Conservation (phyloP, 1,140 invertebrate genomes). For the Drosophila persimilis region DNA sequence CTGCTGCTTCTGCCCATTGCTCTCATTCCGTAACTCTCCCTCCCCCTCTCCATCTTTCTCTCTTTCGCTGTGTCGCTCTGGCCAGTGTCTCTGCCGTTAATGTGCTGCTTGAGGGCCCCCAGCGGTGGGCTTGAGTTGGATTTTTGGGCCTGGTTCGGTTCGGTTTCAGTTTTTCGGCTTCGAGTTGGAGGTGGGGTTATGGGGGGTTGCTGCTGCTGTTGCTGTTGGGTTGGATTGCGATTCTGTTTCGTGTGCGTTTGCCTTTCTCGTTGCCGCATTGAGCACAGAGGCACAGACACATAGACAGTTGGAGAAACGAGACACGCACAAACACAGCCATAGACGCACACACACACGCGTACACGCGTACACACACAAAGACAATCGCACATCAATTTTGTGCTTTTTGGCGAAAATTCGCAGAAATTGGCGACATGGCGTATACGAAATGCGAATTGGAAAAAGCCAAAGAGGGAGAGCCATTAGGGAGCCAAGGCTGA, state of each 20-base stretch:
- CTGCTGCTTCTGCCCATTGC: slow-evolving; percentile 16
- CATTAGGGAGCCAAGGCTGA: slow-evolving; percentile 1
- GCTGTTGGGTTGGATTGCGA: slow-evolving; percentile 41
- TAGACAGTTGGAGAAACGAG: not conserved
- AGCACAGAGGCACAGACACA: slow-evolving; percentile 42
- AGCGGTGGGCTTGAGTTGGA: slow-evolving; percentile 6
- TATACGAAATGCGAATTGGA: slow-evolving; percentile 57
- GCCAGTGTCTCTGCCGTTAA: slow-evolving; percentile 57
- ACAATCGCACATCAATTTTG: slow-evolving; percentile 59
- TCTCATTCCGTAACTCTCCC: slow-evolving; percentile 22
- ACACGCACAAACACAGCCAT: slow-evolving; percentile 18
- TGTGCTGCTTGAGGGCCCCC: slow-evolving; percentile 65
- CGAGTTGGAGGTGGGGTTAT: not conserved
- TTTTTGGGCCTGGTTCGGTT: not conserved
- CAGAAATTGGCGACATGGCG: slow-evolving; percentile 69
- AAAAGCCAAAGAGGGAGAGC: slow-evolving; percentile 14
- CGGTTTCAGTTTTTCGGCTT: slow-evolving; percentile 1
- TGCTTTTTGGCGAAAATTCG: slow-evolving; percentile 70
- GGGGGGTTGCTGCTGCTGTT: slow-evolving; percentile 30
- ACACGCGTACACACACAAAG: slow-evolving; percentile 29
- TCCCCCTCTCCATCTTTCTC: slow-evolving; percentile 9
- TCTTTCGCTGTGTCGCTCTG: no score
- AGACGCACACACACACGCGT: not conserved
- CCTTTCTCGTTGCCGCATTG: slow-evolving; percentile 71
- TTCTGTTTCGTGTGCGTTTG: slow-evolving; percentile 58